These are phyloP conservation scores for Turritopsis dohrnii DNA, from an alignment of 30 jellyfish, hydroid and myxozoan species.

Conservation along the genomic window DNA sequence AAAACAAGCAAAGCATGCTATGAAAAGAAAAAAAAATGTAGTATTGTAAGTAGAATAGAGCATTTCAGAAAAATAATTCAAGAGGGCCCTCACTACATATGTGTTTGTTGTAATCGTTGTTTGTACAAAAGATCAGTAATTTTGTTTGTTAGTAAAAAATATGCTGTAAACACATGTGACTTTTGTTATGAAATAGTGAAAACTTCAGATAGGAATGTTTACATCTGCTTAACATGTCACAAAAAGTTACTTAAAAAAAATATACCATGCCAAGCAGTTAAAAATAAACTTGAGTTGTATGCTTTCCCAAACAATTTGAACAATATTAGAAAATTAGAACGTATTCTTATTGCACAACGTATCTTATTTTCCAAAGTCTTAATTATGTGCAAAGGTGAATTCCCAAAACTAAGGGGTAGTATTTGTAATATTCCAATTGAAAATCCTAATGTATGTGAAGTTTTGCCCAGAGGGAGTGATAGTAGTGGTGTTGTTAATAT, in stretches of 20 bases:
- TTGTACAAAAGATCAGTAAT: background rate
- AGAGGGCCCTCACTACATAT: too few species aligned
- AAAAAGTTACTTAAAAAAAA: slow-evolving; percentile 8
- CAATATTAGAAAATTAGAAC: slow-evolving; percentile 7
- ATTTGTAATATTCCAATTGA: slow-evolving; percentile 25
- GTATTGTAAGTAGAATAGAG: background rate
- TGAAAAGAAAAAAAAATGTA: background rate
- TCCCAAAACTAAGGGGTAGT: background rate
- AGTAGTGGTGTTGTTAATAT: background rate
- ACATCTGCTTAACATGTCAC: slow-evolving; percentile 23
- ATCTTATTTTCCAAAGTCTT: slow-evolving; percentile 1
- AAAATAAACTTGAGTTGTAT: background rate
- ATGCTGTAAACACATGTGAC: background rate
- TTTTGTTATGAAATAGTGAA: background rate
- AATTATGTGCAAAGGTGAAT: slow-evolving; percentile 8
- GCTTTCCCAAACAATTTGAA: background rate
- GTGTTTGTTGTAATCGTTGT: background rate
- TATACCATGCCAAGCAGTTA: slow-evolving; percentile 36
- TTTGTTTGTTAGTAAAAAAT: too few species aligned
- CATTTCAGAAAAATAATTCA: background rate
- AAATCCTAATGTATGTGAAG: background rate
- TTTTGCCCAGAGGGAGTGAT: background rate
- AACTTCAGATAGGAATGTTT: background rate
- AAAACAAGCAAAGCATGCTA: too few species aligned
- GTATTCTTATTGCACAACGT: background rate